phyloP scores from a whole-genome alignment of 2,113 vertebrate genomes.

The Leptodactylus fuscus region DNA sequence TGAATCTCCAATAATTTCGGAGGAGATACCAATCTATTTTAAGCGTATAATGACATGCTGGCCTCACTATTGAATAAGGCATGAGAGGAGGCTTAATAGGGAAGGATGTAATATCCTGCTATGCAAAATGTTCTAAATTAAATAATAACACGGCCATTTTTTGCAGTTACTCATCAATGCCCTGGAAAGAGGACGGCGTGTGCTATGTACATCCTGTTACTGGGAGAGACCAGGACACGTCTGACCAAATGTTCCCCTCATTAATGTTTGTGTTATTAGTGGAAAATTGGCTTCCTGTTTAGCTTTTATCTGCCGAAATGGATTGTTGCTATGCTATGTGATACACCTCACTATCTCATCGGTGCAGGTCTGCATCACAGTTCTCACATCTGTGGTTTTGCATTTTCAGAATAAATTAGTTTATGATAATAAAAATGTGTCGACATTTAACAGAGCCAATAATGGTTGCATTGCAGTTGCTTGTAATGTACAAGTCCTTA shows the following conservation, averaged over 20 bases:
- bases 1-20: slow-evolving; percentile 41
- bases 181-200: slow-evolving; percentile 24
- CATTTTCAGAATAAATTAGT: too few relatives aligned
- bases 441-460: too few relatives aligned
- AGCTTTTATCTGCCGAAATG: background rate
- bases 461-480: too few relatives aligned
- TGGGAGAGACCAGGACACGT: slow-evolving; percentile 4
- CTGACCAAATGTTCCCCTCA: slow-evolving; percentile 46
- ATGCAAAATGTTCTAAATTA: slow-evolving; percentile 58
- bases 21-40: slow-evolving; percentile 57
- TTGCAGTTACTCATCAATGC: slow-evolving; percentile 40
- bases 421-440: too few relatives aligned
- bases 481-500: too few relatives aligned
- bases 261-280: slow-evolving; percentile 25
- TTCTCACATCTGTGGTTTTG: too few relatives aligned
- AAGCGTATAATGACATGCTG: slow-evolving; percentile 46
- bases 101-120: slow-evolving; percentile 59
- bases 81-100: slow-evolving; percentile 44
- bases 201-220: slow-evolving; percentile 47
- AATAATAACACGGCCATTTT: slow-evolving; percentile 55
- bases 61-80: slow-evolving; percentile 49
- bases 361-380: background rate
- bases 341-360: background rate
- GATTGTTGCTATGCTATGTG: background rate
- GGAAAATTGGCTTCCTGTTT: slow-evolving; percentile 35